phyloP scores from a whole-genome alignment of 1,140 invertebrate genomes.

The Mesaphorura yosii region DNA sequence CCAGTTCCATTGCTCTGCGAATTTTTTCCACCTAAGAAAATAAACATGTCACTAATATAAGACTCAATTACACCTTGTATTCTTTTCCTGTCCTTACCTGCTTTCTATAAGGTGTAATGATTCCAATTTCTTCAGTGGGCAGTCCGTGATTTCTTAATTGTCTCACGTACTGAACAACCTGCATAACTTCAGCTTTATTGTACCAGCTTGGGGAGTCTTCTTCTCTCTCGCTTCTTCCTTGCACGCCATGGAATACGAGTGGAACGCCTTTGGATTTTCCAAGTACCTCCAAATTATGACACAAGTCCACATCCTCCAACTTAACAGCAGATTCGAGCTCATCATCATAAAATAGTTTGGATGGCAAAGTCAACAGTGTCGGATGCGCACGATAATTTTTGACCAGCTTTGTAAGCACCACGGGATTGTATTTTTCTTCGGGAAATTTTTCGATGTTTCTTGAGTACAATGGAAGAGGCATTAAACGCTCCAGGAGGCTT shows the following conservation, averaged over 20 bases:
- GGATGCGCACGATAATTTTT: constrained; percentile 60
- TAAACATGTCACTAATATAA: too few species aligned
- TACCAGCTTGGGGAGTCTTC: constrained; percentile 75
- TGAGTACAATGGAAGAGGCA: constrained; percentile 51
- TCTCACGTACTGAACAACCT: constrained; percentile 48
- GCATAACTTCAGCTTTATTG: constrained; percentile 68
- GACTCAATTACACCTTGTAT: constrained; percentile 10
- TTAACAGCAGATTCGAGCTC: constrained; percentile 49
- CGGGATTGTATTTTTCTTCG: constrained; percentile 50
- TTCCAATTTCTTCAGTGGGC: constrained; percentile 61
- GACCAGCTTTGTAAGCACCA: constrained; percentile 56
- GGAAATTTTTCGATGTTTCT: constrained; percentile 45
- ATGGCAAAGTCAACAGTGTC: constrained; percentile 60
- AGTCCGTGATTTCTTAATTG: constrained; percentile 53
- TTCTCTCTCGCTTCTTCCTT: constrained; percentile 59
- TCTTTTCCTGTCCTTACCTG: constrained; percentile 49
- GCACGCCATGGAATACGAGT: constrained; percentile 69
- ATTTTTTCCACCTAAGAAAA: constrained; percentile 56
- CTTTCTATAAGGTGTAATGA: constrained; percentile 85
- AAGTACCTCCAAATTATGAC: constrained; percentile 31
- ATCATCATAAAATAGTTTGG: constrained; percentile 66
- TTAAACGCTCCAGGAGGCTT: constrained; percentile 59
- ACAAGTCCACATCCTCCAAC: constrained; percentile 33
- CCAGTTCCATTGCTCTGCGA: constrained; percentile 37
- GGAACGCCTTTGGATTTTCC: constrained; percentile 36